phyloP scores from a whole-genome alignment of 1,140 invertebrate species.

The Spodoptera frugiperda region DNA sequence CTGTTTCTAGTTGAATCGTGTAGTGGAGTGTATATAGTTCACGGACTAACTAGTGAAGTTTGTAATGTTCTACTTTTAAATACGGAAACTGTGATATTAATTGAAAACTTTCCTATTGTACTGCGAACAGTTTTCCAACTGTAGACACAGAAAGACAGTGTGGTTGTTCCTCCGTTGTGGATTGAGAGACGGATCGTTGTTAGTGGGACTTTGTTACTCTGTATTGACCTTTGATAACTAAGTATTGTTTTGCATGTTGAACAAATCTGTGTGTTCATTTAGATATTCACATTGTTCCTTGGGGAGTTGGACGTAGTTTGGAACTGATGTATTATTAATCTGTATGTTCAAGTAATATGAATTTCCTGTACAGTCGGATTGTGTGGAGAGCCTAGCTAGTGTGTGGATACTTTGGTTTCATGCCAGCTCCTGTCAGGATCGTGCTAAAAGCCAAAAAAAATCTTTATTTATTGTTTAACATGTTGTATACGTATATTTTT shows the following conservation, averaged over 20 bases:
- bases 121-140: constrained; percentile 66
- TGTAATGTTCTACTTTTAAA: constrained; percentile 83
- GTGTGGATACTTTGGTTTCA: constrained; percentile 10
- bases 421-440: constrained; percentile 32
- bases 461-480: constrained; percentile 33
- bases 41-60: constrained; percentile 64
- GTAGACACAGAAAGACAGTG: constrained; percentile 59
- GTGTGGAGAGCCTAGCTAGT: constrained; percentile 2
- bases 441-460: constrained; percentile 28
- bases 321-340: constrained; percentile 29
- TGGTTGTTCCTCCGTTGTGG: constrained; percentile 36
- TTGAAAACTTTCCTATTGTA: constrained; percentile 81
- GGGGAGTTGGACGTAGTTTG: constrained; percentile 16
- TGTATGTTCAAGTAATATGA: constrained; percentile 17
- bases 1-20: constrained; percentile 84
- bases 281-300: constrained; percentile 29
- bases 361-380: constrained; percentile 18
- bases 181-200: constrained; percentile 47
- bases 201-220: constrained; percentile 45
- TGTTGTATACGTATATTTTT: constrained; percentile 20
- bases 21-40: constrained; percentile 74
- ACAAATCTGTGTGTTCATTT: constrained; percentile 32
- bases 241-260: constrained; percentile 38
- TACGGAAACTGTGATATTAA: constrained; percentile 86
- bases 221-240: constrained; percentile 45